A percentile compares a stretch with the other conserved stretches of the same genome.
Conservation (phyloP, 35 echinoderm and acorn worm species). For the Patiria miniata region DNA sequence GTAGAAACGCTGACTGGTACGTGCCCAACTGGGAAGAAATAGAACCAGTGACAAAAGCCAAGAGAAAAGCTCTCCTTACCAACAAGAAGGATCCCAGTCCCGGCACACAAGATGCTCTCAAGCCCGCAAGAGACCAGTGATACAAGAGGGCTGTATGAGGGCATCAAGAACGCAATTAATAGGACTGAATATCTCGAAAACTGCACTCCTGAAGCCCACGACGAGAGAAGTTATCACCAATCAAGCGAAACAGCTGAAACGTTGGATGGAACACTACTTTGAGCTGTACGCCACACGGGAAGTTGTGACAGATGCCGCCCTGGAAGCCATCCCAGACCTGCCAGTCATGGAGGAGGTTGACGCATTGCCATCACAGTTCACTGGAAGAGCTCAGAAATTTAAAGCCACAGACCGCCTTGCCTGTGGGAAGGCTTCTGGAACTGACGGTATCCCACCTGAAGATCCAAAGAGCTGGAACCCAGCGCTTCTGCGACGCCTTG, state of each 20-base stretch:
- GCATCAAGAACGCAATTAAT: conserved; percentile 12
- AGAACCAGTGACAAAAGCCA: conserved; percentile 18
- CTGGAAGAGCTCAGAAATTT: no score
- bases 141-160: neutral
- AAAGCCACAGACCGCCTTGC: conserved; percentile 38
- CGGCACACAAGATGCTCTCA: neutral
- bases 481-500: conserved; percentile 20
- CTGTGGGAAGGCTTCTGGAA: conserved; percentile 13
- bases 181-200: neutral
- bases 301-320: neutral
- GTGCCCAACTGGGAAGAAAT: no score
- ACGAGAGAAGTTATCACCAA: conserved; percentile 38
- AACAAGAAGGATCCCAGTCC: neutral
- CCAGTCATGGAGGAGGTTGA: conserved; percentile 33
- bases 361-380: neutral
- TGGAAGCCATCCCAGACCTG: neutral
- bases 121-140: neutral
- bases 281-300: conserved; percentile 52
- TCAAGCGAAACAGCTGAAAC: conserved; percentile 18
- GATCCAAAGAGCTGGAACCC: conserved; percentile 46
- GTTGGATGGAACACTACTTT: conserved; percentile 63
- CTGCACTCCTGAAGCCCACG: conserved; percentile 9
- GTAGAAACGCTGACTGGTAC: neutral
- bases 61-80: conserved; percentile 7
- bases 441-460: conserved; percentile 19